Conservation (phyloP, 2,113 vertebrate species). For the Salvelinus alpinus region DNA sequence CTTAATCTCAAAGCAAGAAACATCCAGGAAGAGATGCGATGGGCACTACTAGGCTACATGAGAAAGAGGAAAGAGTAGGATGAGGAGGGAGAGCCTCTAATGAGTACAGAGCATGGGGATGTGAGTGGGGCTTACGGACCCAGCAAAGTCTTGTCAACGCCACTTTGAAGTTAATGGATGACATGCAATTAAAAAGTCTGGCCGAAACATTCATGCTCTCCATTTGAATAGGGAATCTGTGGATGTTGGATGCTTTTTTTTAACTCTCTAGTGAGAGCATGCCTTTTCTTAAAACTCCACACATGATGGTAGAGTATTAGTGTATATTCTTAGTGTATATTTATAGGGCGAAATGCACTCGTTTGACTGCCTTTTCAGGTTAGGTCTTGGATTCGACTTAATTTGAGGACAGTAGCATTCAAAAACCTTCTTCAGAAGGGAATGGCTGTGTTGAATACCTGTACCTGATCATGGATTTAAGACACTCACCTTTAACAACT, state of each 20-base stretch:
- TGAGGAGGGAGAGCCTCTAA: neutral
- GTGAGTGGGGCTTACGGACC: neutral
- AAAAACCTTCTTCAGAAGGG: no score
- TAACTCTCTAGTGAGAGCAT: neutral
- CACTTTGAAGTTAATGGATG: neutral
- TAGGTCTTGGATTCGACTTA: no score
- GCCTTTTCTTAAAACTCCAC: no score
- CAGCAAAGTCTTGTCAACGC: neutral
- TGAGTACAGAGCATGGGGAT: neutral
- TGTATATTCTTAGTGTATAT: no score
- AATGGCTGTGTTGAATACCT: no score
- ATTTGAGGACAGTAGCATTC: no score
- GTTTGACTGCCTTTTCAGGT: no score
- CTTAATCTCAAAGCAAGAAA: neutral
- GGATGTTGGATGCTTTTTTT: neutral
- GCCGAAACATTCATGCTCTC: neutral
- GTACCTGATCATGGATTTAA: no score
- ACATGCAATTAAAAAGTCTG: constrained; percentile 1
- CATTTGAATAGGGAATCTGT: neutral
- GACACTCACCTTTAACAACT: no score
- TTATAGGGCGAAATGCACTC: no score
- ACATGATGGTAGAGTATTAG: no score
- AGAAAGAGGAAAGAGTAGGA: neutral
- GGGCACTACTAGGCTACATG: neutral
- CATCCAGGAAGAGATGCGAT: neutral